Evolutionary conservation across 2,113 vertebrate genomes (phyloP).

Genomic region (Fregata magnificens): DNA sequence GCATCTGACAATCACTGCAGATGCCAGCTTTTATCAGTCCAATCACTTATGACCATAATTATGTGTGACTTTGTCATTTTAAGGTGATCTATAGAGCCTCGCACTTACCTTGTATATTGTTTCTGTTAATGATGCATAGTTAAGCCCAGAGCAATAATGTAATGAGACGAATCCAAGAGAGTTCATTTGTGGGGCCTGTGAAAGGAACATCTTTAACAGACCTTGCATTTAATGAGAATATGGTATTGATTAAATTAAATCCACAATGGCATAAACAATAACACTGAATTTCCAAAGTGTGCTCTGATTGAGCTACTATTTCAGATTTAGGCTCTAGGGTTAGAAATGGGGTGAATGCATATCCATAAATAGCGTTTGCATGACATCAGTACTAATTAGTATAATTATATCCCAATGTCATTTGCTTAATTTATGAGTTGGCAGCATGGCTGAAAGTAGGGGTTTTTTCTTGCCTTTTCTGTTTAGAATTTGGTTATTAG

Average conservation of each 20-base stretch:
- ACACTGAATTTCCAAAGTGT: constrained; percentile 24
- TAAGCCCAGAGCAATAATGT: constrained; percentile 46
- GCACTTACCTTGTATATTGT: constrained; percentile 10
- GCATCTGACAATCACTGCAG: not conserved
- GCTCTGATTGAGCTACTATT: constrained; percentile 30
- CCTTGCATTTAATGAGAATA: constrained; percentile 60
- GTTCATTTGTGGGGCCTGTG: constrained; percentile 36
- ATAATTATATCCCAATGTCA: constrained; percentile 71
- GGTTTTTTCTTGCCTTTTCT: constrained; percentile 56
- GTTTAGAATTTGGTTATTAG: constrained; percentile 70
- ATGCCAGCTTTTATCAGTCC: not conserved
- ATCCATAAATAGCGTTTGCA: constrained; percentile 63
- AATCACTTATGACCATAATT: not conserved
- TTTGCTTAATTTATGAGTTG: constrained; percentile 75
- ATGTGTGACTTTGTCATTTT: not conserved
- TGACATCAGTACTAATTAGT: constrained; percentile 71
- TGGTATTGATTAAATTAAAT: constrained; percentile 64
- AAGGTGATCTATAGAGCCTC: constrained; percentile 17
- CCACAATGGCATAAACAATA: constrained; percentile 36
- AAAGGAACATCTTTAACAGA: constrained; percentile 43
- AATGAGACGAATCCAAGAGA: constrained; percentile 46
- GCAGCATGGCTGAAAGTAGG: constrained; percentile 55
- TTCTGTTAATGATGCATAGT: constrained; percentile 52
- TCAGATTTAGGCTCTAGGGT: constrained; percentile 52
- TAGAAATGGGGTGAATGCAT: constrained; percentile 53